phyloP scores from a whole-genome alignment of 2,113 vertebrate species.

The Calidris pugnax region DNA sequence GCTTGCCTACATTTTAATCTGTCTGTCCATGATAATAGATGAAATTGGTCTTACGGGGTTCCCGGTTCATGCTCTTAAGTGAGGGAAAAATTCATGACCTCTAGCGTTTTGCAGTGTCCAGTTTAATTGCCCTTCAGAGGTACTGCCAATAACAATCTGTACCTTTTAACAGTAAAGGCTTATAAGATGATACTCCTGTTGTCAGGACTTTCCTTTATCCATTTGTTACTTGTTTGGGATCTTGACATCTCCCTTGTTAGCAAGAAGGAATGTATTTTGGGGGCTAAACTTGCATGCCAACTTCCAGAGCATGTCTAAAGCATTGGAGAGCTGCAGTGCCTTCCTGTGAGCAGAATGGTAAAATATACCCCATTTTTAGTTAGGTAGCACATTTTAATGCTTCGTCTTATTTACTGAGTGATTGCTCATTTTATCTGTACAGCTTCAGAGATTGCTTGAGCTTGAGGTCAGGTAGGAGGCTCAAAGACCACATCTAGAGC shows the following conservation, averaged over 20 bases:
- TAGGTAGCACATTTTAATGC: background rate
- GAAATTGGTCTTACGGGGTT: background rate
- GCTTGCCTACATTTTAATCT: background rate
- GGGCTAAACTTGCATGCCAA: background rate
- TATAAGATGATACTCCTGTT: background rate
- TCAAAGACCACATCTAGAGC: background rate
- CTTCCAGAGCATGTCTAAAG: background rate
- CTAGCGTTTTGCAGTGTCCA: background rate
- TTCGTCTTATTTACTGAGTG: background rate
- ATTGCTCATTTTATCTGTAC: constrained; percentile 4
- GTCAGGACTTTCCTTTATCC: background rate
- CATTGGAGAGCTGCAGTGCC: background rate
- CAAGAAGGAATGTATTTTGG: background rate
- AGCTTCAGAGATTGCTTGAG: background rate
- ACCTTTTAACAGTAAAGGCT: background rate
- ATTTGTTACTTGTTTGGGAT: background rate
- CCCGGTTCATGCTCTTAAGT: background rate
- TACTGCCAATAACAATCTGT: background rate
- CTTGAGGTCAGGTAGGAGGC: background rate
- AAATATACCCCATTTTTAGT: constrained; percentile 14
- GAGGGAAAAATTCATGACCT: background rate
- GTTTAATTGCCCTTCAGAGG: background rate
- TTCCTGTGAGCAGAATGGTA: background rate
- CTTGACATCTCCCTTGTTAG: background rate
- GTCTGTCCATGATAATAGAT: background rate